A percentile compares a stretch with the other conserved stretches of the same genome.
Evolutionary conservation across 1,140 invertebrate species (phyloP).

Genomic region (Diabrotica virgifera): DNA sequence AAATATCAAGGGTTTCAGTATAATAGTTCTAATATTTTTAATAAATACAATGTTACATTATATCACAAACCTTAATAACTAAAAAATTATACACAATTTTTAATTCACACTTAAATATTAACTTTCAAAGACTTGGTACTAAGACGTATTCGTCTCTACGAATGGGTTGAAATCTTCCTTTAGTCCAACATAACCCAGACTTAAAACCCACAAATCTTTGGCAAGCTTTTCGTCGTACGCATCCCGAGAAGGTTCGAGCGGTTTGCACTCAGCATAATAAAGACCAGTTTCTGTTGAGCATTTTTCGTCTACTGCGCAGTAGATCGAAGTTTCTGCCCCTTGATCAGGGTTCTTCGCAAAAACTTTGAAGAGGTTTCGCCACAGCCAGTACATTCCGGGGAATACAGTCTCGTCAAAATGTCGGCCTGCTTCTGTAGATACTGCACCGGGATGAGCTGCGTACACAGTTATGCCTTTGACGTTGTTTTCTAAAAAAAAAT

Average conservation of each 20-base stretch:
- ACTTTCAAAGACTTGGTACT: no score
- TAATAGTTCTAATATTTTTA: no score
- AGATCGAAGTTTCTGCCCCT: slow-evolving; percentile 77
- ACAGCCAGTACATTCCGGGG: slow-evolving; percentile 45
- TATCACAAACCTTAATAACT: no score
- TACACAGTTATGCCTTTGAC: slow-evolving; percentile 62
- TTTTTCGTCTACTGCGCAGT: slow-evolving; percentile 71
- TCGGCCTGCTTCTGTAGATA: slow-evolving; percentile 70
- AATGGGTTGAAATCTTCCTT: no score
- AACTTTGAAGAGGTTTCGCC: slow-evolving; percentile 35
- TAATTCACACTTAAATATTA: no score
- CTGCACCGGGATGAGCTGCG: slow-evolving; percentile 69
- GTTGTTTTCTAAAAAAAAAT: slow-evolving; percentile 44
- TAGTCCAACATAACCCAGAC: slow-evolving; percentile 57
- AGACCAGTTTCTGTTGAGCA: slow-evolving; percentile 62
- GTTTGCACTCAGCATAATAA: slow-evolving; percentile 59
- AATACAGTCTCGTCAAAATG: slow-evolving; percentile 56
- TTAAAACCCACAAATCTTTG: slow-evolving; percentile 72
- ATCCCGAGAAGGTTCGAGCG: slow-evolving; percentile 44
- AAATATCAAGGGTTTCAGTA: no score
- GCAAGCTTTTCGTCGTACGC: slow-evolving; percentile 57
- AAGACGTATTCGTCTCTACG: no score
- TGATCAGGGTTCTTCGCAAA: slow-evolving; percentile 63
- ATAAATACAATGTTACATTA: no score
- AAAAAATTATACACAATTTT: no score